These are phyloP conservation scores for Platyrinchus mystaceus DNA, from an alignment of 2,797 vertebrate genomes.

Conservation along the genomic window DNA sequence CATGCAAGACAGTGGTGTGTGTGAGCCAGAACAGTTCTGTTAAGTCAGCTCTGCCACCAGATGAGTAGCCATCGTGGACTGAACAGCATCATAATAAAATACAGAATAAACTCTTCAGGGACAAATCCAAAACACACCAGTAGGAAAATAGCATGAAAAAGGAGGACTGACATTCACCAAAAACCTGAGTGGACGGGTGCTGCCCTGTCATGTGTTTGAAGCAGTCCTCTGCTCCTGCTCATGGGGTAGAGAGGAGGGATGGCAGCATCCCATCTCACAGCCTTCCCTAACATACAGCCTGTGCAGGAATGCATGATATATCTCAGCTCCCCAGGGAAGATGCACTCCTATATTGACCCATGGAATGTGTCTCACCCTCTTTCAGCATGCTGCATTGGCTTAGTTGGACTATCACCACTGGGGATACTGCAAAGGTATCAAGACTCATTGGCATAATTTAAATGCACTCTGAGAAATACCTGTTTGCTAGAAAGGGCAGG, in stretches of 20 bases:
- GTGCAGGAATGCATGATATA: accelerated
- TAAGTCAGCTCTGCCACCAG: not conserved
- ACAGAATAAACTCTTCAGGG: not conserved
- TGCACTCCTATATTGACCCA: not conserved
- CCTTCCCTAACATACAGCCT: not conserved
- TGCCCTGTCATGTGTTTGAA: not conserved
- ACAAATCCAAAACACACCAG: not conserved
- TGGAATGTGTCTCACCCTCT: not conserved
- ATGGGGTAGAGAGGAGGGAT: accelerated
- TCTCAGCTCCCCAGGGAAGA: not conserved
- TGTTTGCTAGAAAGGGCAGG: not conserved
- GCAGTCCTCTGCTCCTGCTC: not conserved
- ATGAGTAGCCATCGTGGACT: accelerated
- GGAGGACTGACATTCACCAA: not conserved
- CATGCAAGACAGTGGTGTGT: accelerated
- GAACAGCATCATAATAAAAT: not conserved
- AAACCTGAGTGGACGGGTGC: not conserved
- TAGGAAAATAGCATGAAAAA: not conserved
- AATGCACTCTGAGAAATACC: not conserved
- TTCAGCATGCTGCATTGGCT: not conserved
- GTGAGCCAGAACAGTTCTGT: not conserved
- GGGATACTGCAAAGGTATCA: accelerated
- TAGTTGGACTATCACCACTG: no score
- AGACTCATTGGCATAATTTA: not conserved
- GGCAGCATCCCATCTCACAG: not conserved